Base-by-base conservation (phyloP, 2,888 invertebrate genomes). In the Aleiodes testaceus region DNA sequence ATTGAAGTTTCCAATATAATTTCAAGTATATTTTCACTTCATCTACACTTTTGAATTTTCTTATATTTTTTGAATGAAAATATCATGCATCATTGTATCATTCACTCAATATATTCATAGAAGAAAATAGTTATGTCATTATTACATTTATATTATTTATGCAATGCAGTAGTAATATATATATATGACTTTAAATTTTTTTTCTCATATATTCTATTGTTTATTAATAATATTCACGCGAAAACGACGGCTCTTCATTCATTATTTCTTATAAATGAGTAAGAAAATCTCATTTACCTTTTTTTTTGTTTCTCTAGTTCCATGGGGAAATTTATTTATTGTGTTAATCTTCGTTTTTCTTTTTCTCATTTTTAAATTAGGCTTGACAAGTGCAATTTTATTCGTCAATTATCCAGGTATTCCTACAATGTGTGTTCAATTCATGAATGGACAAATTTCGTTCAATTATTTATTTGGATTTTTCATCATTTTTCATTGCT, bases 91-190 rank as follows among this genome's bases (percentile, higher is more conserved):
- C 74, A 74, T 42, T 64, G 42, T 64, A 73, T 69, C 73, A 73
- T 78, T 82, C 84, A 84, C 78, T 81, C 82, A 80, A 79, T 84
- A 82, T 84, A 82, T 83, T 77, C 77, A 84, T 85, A 82, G 85
- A 85, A 84, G 84, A 86, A 85, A 86, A 85, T 85, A 86, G 82
- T 83, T 79, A 74, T 75, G 52, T 75, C 53, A 70, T 73, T 65
- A 72, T 55, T 78, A 78, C 76, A 80, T 79, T 79, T 77, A 77
- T 78, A 79, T 77, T 80, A 78, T 81, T 75, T 79, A 81, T 80
- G 78, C 76, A 74, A 78, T 80, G 77, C 74, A 73, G 73, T 78
- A 77, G 78, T 78, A 78, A 75, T 79, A 79, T 76, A 75, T 75
- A 73, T 75, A 63, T 70, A 74, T 70, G 69, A 66, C 72, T 70